phyloP scores from a whole-genome alignment of 2,888 invertebrate species.

The Philereme transversata region DNA sequence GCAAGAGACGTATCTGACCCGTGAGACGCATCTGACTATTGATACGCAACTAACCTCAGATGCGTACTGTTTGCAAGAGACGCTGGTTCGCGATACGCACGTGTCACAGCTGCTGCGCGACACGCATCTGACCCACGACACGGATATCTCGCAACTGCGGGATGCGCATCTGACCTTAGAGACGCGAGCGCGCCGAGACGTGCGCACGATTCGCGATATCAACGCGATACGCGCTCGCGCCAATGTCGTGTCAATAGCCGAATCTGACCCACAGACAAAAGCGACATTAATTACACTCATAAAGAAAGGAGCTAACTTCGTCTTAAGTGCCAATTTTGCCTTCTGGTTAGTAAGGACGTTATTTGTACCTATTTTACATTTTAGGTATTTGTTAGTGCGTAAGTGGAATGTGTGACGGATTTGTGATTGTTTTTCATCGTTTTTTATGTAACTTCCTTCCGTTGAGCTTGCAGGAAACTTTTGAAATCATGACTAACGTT shows the following conservation, averaged over 20 bases:
- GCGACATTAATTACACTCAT: conserved; percentile 57
- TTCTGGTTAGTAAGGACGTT: conserved; percentile 83
- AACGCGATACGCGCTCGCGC: conserved; percentile 9
- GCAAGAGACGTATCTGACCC: conserved; percentile 11
- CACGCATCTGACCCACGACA: conserved; percentile 4
- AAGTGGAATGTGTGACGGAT: conserved; percentile 73
- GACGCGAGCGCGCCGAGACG: too few species aligned
- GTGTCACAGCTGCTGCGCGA: conserved; percentile 2
- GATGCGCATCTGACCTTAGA: conserved; percentile 8
- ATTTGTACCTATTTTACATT: conserved; percentile 80
- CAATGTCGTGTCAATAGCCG: conserved; percentile 9
- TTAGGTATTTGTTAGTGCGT: conserved; percentile 80
- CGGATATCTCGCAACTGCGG: conserved; percentile 8
- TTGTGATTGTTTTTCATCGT: conserved; percentile 57
- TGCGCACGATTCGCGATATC: not conserved
- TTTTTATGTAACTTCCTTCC: conserved; percentile 41
- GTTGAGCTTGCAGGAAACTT: conserved; percentile 59
- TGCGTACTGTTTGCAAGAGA: not conserved
- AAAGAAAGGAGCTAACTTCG: conserved; percentile 70
- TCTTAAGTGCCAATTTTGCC: conserved; percentile 85
- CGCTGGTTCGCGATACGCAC: not conserved
- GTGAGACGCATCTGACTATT: conserved; percentile 5
- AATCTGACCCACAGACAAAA: conserved; percentile 31
- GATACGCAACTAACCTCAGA: conserved; percentile 10
- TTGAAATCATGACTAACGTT: conserved; percentile 47